Evolutionary conservation across 2,113 vertebrate species (phyloP).

Genomic region (Rhynchopsitta pachyrhyncha): DNA sequence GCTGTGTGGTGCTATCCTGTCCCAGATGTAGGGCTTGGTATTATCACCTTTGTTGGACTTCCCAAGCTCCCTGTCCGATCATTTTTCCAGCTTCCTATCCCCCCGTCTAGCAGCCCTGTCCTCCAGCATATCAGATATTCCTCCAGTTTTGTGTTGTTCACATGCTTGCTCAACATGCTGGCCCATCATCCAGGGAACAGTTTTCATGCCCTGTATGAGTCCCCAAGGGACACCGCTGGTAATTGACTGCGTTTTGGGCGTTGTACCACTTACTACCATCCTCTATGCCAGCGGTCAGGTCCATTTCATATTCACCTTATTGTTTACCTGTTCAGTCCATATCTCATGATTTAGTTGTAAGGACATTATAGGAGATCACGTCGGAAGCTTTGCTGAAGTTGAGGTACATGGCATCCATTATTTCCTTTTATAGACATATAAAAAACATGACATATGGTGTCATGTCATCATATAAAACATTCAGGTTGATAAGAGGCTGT

Average conservation of each 20-base stretch:
- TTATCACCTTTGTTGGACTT: background rate
- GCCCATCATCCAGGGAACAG: background rate
- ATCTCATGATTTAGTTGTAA: background rate
- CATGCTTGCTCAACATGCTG: fast-evolving
- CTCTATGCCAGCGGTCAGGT: background rate
- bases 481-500: background rate
- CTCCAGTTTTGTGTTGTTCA: background rate
- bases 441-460: too few species aligned
- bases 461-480: background rate
- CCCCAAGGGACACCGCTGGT: fast-evolving
- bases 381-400: background rate
- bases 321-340: background rate
- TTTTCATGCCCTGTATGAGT: background rate
- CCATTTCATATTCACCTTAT: background rate
- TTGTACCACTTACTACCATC: background rate
- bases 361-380: background rate
- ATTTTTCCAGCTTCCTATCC: background rate
- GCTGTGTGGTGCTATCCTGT: background rate
- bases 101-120: background rate
- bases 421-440: background rate
- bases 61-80: background rate
- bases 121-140: fast-evolving
- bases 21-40: background rate
- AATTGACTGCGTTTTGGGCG: background rate
- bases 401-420: fast-evolving